phyloP scores from a whole-genome alignment of 1,140 invertebrate genomes.

The Drosophila micromelanica region DNA sequence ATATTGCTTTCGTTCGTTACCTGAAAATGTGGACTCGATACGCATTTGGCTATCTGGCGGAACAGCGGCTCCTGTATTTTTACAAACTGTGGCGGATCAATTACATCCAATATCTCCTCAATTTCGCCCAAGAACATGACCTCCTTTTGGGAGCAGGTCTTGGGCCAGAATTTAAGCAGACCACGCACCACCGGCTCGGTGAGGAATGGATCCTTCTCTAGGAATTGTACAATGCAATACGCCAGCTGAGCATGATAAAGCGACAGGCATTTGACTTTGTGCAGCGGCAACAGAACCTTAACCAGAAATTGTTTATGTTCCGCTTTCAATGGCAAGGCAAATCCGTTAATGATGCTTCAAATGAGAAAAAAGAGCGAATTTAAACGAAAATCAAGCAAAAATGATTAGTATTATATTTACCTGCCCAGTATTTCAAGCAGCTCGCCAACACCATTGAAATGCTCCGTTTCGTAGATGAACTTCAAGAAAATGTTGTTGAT shows the following conservation, averaged over 20 bases:
- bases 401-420: constrained; percentile 69
- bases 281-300: constrained; percentile 98
- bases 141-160: constrained; percentile 99
- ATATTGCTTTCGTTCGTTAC: constrained; percentile 78
- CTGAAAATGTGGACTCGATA: constrained; percentile 99
- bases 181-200: constrained; percentile 98
- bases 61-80: constrained; percentile 99
- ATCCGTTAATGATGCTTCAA: constrained; percentile 98
- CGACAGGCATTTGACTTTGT: constrained; percentile 98
- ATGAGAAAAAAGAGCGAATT: neutral
- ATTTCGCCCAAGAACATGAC: constrained; percentile 99
- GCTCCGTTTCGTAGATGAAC: constrained; percentile 99
- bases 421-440: constrained; percentile 99
- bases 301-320: constrained; percentile 99
- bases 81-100: constrained; percentile 98
- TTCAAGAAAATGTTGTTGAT: constrained; percentile 99
- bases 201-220: constrained; percentile 98
- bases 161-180: constrained; percentile 99
- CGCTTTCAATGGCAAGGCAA: constrained; percentile 97
- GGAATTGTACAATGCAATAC: constrained; percentile 99
- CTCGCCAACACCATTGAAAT: constrained; percentile 99
- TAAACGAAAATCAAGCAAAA: neutral
- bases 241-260: constrained; percentile 98
- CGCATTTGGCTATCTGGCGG: constrained; percentile 98
- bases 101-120: constrained; percentile 99